Evolutionary conservation across 1,140 invertebrate genomes (phyloP).

Genomic region (Platorchestia sp.): DNA sequence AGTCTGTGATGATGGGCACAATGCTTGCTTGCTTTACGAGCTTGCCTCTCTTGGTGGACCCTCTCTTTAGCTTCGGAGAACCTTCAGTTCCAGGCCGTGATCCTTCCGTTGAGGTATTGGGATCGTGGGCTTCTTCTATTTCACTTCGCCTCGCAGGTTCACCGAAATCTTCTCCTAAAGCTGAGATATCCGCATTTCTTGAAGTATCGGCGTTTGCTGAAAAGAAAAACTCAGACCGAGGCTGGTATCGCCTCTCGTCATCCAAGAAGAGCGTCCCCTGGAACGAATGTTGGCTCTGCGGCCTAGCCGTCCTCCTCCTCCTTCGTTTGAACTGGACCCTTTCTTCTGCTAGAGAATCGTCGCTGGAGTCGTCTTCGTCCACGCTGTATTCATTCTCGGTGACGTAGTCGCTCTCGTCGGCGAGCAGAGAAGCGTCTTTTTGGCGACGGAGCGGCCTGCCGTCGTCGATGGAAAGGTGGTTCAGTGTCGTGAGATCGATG

Average conservation of each 20-base stretch:
- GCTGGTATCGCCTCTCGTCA: background rate
- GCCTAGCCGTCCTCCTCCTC: background rate
- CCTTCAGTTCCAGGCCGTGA: background rate
- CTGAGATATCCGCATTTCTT: background rate
- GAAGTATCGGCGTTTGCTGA: background rate
- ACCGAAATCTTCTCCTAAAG: background rate
- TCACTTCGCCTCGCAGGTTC: background rate
- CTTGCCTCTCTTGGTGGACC: constrained; percentile 75
- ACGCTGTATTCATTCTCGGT: constrained; percentile 35
- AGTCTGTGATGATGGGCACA: constrained; percentile 77
- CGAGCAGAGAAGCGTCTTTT: background rate
- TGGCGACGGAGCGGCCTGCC: background rate
- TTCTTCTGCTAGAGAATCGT: background rate
- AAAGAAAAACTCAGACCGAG: background rate
- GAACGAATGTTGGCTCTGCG: background rate
- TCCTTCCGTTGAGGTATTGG: background rate
- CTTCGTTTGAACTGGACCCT: background rate
- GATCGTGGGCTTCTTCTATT: background rate
- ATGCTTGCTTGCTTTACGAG: constrained; percentile 81
- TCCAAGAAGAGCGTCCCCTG: background rate
- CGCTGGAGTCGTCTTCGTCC: constrained; percentile 4
- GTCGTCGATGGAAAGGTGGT: background rate
- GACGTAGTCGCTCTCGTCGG: constrained; percentile 36
- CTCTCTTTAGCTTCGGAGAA: background rate
- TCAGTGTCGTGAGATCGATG: background rate